These are phyloP conservation scores for Euspilapteryx auroguttella DNA, from an alignment of 2,888 invertebrate species.

Conservation along the genomic window DNA sequence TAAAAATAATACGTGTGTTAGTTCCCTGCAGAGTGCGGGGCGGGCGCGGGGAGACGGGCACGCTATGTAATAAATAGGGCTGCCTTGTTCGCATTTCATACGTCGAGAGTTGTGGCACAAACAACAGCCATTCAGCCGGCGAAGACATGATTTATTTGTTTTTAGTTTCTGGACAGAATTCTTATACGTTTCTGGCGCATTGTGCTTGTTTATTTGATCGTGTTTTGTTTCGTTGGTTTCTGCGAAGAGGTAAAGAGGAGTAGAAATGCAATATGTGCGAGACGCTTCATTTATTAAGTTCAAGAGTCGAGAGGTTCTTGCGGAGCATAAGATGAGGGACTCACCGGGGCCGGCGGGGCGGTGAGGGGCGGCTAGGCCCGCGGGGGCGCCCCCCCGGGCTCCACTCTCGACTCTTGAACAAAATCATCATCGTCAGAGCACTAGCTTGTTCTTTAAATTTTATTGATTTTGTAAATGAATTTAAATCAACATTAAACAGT, in stretches of 20 bases:
- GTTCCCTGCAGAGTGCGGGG: conserved; percentile 13
- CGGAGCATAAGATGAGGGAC: background rate
- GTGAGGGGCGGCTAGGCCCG: background rate
- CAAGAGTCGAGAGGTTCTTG: background rate
- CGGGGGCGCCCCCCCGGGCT: background rate
- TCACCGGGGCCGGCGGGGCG: background rate
- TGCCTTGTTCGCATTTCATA: no score
- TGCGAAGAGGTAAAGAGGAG: background rate
- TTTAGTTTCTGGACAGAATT: no score
- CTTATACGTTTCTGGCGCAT: no score
- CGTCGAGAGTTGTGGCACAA: no score
- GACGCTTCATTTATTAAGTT: no score
- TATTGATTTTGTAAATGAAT: no score
- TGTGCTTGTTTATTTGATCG: no score
- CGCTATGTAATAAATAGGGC: conserved; percentile 4
- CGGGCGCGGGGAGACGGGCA: background rate
- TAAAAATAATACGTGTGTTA: conserved; percentile 46
- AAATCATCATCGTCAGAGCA: background rate
- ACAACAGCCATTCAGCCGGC: no score
- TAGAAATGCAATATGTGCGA: no score
- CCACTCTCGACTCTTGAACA: background rate
- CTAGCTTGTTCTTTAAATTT: no score
- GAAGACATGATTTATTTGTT: no score
- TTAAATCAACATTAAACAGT: no score
- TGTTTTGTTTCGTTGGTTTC: background rate